Evolutionary conservation across 1,140 invertebrate genomes (phyloP).

Genomic region (Drosophila yakuba): DNA sequence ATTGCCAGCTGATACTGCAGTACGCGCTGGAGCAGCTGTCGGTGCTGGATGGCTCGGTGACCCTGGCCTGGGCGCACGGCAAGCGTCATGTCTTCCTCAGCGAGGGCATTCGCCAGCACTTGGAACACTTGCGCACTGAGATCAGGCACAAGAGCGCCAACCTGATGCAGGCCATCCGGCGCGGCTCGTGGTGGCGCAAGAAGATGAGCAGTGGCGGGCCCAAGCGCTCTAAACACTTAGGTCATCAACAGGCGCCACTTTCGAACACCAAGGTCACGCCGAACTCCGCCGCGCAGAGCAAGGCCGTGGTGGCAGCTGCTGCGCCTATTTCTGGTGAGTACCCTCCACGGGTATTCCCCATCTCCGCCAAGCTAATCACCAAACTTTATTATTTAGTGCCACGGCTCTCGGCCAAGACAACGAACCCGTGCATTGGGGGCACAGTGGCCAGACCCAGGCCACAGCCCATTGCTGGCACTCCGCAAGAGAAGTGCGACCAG

Average conservation of each 20-base stretch:
- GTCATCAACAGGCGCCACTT: constrained; percentile 24
- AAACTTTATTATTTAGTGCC: constrained; percentile 39
- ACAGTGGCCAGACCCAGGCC: constrained; percentile 90
- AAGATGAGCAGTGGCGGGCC: constrained; percentile 87
- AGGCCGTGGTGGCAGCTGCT: constrained; percentile 56
- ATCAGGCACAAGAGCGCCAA: constrained; percentile 91
- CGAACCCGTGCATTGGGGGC: constrained; percentile 60
- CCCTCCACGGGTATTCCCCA: accelerated
- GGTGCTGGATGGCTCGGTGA: constrained; percentile 77
- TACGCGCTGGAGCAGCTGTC: constrained; percentile 86
- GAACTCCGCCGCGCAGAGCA: constrained; percentile 32
- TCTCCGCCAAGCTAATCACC: neutral
- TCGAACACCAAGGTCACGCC: constrained; percentile 37
- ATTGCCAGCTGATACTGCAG: constrained; percentile 92
- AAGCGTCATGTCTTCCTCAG: constrained; percentile 97
- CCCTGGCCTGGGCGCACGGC: constrained; percentile 90
- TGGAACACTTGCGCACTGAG: constrained; percentile 92
- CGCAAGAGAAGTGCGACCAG: constrained; percentile 92
- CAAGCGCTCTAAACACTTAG: constrained; percentile 33
- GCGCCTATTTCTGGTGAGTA: constrained; percentile 59
- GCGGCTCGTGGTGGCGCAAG: constrained; percentile 90
- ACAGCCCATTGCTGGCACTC: constrained; percentile 94
- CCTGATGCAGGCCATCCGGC: constrained; percentile 92
- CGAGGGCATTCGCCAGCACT: constrained; percentile 94
- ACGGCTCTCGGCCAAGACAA: constrained; percentile 75